Base-by-base conservation (phyloP, 2,113 vertebrate genomes). In the Muntiacus muntjak region DNA sequence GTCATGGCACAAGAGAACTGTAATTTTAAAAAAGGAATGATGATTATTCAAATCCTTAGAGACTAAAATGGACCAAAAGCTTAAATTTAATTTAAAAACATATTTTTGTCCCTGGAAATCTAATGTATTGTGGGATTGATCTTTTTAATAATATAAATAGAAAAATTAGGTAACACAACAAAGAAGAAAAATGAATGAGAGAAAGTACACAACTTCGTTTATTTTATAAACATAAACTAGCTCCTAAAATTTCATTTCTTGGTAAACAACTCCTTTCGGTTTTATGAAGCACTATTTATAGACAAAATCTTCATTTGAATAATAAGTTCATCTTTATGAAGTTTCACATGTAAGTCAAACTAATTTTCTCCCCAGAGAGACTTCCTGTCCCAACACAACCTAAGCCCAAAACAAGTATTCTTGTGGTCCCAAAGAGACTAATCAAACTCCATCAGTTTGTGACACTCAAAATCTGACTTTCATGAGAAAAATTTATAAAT, bases 341-440 rank as follows among this genome's bases (percentile, higher is more conserved):
- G 88, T 88, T 86, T 96, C 25, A 60, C 74, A 10, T 45, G 4
- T 50, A 95, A 94, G 62, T 83, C 84, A 96, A 94, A 79, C 52
- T 93, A 91, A 96, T 98, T 96, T 97, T 95, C 79, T 97, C 81
- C 47, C 52, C 40, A 94, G 94, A 97, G 57, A 64, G 26, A 82
- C 6, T 76, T 82, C 7, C 9, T 55, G 13, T n/a, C 52, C 89
- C 28, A 33, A 25, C 52, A 86, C 85, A 67, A 94, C 45, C n/a
- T 54, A 92, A 95, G 40, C 5, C 28, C 21, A 50, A 26, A 55
- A 90, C 57, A 33, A 14, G 17, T 40, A 79, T 4, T 52, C 23
- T 4, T 71, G 82, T 33, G 36, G 58, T 83, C 91, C 58, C 94
- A 94, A 87, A 91, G 57, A 94, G 36, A 95, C 57, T 90, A 96